A percentile compares a stretch with the other conserved stretches of the same genome.
Conservation (phyloP, 2,797 vertebrate genomes). For the Furcifer pardalis region DNA sequence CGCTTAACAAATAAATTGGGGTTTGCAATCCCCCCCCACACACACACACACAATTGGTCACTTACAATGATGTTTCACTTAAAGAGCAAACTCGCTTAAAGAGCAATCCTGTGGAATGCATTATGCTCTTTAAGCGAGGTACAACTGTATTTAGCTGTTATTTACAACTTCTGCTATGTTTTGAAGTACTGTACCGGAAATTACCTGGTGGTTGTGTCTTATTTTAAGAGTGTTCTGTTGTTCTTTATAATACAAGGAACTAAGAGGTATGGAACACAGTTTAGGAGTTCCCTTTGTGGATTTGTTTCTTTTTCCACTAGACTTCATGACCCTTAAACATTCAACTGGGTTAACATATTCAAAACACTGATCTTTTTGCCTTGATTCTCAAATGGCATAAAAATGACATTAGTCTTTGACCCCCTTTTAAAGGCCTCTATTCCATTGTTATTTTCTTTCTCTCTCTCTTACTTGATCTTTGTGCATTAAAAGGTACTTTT, state of each 20-base stretch:
- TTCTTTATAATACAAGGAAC: not conserved
- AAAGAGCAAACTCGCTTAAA: no score
- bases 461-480: conserved; percentile 20
- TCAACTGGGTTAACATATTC: not conserved
- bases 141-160: no score
- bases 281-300: not conserved
- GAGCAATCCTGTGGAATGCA: no score
- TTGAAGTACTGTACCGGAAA: conserved; percentile 27
- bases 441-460: conserved; percentile 36
- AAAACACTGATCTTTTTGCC: not conserved
- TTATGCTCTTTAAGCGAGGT: no score
- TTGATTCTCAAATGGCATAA: conserved; percentile 25
- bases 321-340: not conserved
- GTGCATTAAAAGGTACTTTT: conserved; percentile 41
- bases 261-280: accelerated
- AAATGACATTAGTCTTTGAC: conserved; percentile 47
- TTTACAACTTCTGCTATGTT: not conserved
- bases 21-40: no score
- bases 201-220: not conserved
- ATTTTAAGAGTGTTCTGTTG: accelerated
- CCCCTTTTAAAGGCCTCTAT: conserved; percentile 43
- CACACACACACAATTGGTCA: no score
- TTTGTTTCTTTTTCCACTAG: not conserved
- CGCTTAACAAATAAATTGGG: no score
- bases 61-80: no score